phyloP scores from a whole-genome alignment of 1,140 invertebrate genomes.

The Lordiphosa clarofinis region DNA sequence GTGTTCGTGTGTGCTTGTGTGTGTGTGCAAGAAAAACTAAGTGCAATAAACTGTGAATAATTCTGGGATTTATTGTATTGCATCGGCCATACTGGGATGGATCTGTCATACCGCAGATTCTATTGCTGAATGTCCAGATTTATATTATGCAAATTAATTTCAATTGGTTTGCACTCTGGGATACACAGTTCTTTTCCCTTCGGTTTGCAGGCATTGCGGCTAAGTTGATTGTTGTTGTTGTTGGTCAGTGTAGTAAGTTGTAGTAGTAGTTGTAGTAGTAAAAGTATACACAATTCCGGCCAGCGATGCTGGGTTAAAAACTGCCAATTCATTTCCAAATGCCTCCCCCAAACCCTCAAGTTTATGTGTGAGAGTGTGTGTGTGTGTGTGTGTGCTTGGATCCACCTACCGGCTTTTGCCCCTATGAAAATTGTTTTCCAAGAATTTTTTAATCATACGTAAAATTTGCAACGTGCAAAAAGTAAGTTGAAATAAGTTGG shows the following conservation, averaged over 20 bases:
- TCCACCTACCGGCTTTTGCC: constrained; percentile 66
- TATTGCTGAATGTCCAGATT: constrained; percentile 70
- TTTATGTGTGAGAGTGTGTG: constrained; percentile 3
- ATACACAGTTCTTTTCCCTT: constrained; percentile 32
- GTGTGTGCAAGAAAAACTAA: constrained; percentile 66
- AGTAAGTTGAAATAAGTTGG: constrained; percentile 29
- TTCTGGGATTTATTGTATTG: constrained; percentile 62
- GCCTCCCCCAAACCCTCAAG: neutral
- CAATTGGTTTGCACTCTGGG: constrained; percentile 75
- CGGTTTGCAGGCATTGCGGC: constrained; percentile 27
- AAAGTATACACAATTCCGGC: constrained; percentile 63
- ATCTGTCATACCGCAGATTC: constrained; percentile 37
- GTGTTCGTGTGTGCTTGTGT: constrained; percentile 20
- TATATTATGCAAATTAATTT: constrained; percentile 77
- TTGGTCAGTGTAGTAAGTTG: constrained; percentile 1
- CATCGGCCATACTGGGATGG: constrained; percentile 21
- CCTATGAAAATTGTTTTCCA: constrained; percentile 60
- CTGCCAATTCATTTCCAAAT: constrained; percentile 11
- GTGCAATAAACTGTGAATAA: constrained; percentile 77
- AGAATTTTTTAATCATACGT: constrained; percentile 72
- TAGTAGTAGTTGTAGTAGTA: constrained; percentile 34
- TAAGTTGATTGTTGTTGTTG: constrained; percentile 20
- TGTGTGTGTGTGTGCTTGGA: constrained; percentile 43
- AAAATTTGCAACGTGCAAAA: constrained; percentile 22
- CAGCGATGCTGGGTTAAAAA: constrained; percentile 25